phyloP scores from a whole-genome alignment of 2,797 vertebrate species.

The Pachyuromys duprasi region DNA sequence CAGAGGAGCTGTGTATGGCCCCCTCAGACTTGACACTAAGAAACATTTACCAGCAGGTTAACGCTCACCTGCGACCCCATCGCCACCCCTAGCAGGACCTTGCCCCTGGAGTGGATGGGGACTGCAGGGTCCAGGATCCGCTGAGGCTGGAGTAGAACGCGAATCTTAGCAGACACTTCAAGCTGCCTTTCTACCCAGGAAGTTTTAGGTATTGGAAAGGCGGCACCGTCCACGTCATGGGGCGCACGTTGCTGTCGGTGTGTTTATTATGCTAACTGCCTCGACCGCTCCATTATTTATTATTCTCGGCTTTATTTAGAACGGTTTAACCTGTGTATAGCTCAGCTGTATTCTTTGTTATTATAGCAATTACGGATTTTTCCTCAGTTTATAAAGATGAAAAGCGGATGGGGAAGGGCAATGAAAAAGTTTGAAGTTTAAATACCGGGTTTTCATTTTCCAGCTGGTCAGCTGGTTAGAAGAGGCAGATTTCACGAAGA shows the following conservation, averaged over 20 bases:
- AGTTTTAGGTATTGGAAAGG: conserved; percentile 59
- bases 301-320: conserved; percentile 80
- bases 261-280: conserved; percentile 79
- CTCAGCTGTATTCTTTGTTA: conserved; percentile 78
- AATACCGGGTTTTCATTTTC: conserved; percentile 66
- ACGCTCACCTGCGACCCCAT: not conserved
- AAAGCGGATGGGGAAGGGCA: conserved; percentile 59
- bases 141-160: not conserved
- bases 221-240: not conserved
- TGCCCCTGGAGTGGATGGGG: not conserved
- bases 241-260: not conserved
- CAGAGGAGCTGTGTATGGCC: not conserved
- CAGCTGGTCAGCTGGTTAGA: conserved; percentile 59
- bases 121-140: not conserved
- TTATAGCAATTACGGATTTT: conserved; percentile 73
- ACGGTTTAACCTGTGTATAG: conserved; percentile 65
- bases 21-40: too few relatives aligned
- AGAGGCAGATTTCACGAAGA: conserved; percentile 36
- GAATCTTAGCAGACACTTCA: not conserved
- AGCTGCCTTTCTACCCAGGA: conserved; percentile 24
- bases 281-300: conserved; percentile 75
- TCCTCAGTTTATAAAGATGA: conserved; percentile 79
- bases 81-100: not conserved
- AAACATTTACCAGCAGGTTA: not conserved
- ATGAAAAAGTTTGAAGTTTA: conserved; percentile 58